Evolutionary conservation across 53 echinoderm and acorn worm genomes (phyloP), one percentile per base, ranked within the genome.

Genomic region (Luidia sarsii): DNA sequence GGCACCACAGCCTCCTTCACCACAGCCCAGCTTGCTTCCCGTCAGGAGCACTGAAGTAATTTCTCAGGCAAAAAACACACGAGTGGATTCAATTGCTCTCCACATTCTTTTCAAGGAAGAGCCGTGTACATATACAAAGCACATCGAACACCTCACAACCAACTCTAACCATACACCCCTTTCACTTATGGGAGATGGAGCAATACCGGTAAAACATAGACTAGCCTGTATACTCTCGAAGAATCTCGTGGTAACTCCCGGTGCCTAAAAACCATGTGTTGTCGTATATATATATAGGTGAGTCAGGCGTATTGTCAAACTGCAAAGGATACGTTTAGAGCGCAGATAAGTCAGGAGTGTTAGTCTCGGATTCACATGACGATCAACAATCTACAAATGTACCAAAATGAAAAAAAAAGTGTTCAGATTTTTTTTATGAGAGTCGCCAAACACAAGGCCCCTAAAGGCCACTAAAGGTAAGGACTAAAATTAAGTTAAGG

Each of bases 11-110:
- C n/a, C n/a, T n/a, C n/a, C n/a, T n/a, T n/a, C n/a, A n/a, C n/a
- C 92, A 51, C 95, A 95, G 36, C 95, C 95, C 25, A 92, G 92
- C 55, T 95, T 95, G 39, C 81, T 87, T 23, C 95, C 95, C 9
- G 92, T 95, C 48, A 91, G 51, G 25, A 73, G 68, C 71, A 91
- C 92, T 91, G 83, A n/a, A n/a, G n/a, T n/a, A 53, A 5, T 3
- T 2, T 34, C 46, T 14, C 8, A 46, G 8, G 8, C 8, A 46
- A 14, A 14, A 46, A 46, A 46, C 46, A 8, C 14, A 9, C 46
- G 15, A 8, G 15, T 9, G 15, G 46, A 8, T 46, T 14, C 14
- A 14, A 46, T 46, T 46, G 8, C 46, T 9, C 8, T 9, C 8
- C 14, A 14, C 46, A 9, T 9, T 14, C 8, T 8, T 8, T 46